Conservation (phyloP, 2,888 invertebrate genomes). For the Himalopsyche kuldschensis region DNA sequence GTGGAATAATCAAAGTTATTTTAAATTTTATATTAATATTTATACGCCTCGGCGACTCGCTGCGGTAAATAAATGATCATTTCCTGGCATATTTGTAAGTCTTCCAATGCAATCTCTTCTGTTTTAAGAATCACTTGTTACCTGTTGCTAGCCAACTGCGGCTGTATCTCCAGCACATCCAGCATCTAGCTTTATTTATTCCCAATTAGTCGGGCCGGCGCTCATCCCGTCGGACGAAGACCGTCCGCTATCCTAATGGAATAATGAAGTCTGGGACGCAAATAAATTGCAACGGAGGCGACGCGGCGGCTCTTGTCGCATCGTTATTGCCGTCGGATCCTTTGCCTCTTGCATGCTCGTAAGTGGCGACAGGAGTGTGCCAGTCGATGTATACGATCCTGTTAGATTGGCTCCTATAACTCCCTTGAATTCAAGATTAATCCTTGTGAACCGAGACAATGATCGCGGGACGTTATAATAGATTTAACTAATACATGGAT, state of each 20-base stretch:
- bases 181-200: slow-evolving; percentile 9
- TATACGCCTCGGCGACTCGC: too few species aligned
- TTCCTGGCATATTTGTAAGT: too few species aligned
- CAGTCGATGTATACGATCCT: not conserved
- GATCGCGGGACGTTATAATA: too few species aligned
- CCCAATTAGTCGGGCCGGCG: slow-evolving; percentile 18
- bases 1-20: too few species aligned
- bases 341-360: not conserved
- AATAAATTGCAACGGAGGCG: slow-evolving; percentile 13
- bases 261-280: slow-evolving; percentile 13
- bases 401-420: not conserved
- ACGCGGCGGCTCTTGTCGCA: not conserved
- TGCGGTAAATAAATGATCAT: too few species aligned
- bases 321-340: not conserved
- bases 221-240: not conserved
- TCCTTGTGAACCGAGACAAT: too few species aligned
- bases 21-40: too few species aligned
- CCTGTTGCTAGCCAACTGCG: not conserved
- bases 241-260: slow-evolving; percentile 6
- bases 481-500: too few species aligned
- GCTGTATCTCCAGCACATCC: not conserved
- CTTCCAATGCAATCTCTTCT: too few species aligned
- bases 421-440: too few species aligned
- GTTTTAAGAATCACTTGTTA: not conserved
- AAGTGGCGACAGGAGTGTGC: not conserved